Evolutionary conservation across 2,888 invertebrate genomes (phyloP).

Genomic region (Zele albiditarsus): DNA sequence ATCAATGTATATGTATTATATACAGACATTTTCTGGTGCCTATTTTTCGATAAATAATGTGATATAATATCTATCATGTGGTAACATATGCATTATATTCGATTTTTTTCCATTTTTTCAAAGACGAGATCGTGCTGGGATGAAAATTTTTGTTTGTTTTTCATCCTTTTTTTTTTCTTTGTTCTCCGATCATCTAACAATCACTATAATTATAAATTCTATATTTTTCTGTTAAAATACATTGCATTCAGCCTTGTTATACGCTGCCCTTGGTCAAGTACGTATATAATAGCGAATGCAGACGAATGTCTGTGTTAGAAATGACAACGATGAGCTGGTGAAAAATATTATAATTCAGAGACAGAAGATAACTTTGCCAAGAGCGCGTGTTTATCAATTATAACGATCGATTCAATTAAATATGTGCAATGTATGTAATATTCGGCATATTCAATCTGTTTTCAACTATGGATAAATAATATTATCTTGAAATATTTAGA

Average conservation of each 20-base stretch:
- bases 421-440: background rate
- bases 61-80: conserved; percentile 60
- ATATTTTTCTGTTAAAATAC: conserved; percentile 38
- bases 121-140: conserved; percentile 33
- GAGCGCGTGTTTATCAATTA: background rate
- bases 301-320: background rate
- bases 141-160: background rate
- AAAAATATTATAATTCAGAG: background rate
- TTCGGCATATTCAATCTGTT: background rate
- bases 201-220: conserved; percentile 20
- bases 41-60: conserved; percentile 60
- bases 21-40: conserved; percentile 51
- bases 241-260: conserved; percentile 47
- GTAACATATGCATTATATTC: conserved; percentile 56
- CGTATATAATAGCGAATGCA: background rate
- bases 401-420: background rate
- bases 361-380: background rate
- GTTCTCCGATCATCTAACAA: background rate
- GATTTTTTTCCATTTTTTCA: conserved; percentile 59
- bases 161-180: background rate
- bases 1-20: conserved; percentile 48
- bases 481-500: background rate
- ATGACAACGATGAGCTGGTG: background rate
- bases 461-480: background rate
- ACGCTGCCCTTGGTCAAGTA: conserved; percentile 29